These are phyloP conservation scores for Periphyllus acericola DNA, from an alignment of 2,888 invertebrate genomes.

Conservation along the genomic window DNA sequence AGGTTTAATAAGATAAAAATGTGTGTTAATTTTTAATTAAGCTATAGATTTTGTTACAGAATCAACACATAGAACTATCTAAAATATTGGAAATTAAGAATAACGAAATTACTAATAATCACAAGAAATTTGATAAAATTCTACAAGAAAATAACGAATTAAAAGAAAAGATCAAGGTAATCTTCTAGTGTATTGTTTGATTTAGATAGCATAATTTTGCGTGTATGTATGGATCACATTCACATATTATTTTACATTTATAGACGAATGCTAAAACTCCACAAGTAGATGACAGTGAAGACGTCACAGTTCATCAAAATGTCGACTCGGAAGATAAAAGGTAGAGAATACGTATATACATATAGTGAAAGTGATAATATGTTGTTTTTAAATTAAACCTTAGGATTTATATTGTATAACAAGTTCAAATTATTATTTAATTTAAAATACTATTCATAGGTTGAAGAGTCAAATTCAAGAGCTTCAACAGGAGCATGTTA, in stretches of 20 bases:
- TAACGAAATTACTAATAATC: constrained; percentile 23
- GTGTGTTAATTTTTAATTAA: neutral
- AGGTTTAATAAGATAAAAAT: constrained; percentile 22
- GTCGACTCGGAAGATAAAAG: constrained; percentile 40
- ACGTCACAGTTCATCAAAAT: constrained; percentile 1
- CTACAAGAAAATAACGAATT: constrained; percentile 15
- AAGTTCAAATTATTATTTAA: neutral
- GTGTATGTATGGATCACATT: neutral
- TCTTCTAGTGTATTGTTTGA: neutral
- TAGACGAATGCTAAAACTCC: neutral
- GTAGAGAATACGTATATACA: constrained; percentile 1
- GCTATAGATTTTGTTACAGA: constrained; percentile 26
- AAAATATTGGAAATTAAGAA: constrained; percentile 44
- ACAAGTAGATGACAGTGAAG: constrained; percentile 17
- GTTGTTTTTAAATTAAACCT: neutral
- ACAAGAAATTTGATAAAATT: constrained; percentile 32
- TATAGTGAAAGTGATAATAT: neutral
- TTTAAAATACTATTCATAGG: constrained; percentile 7
- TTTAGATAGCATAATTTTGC: neutral
- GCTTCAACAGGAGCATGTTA: constrained; percentile 53
- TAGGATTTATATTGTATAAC: neutral
- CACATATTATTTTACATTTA: neutral
- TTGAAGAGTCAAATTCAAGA: constrained; percentile 59
- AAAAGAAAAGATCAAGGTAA: constrained; percentile 49
- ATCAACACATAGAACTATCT: constrained; percentile 37